These are phyloP conservation scores for Ditylenchus dipsaci DNA, from an alignment of 1,140 invertebrate genomes.

Conservation along the genomic window DNA sequence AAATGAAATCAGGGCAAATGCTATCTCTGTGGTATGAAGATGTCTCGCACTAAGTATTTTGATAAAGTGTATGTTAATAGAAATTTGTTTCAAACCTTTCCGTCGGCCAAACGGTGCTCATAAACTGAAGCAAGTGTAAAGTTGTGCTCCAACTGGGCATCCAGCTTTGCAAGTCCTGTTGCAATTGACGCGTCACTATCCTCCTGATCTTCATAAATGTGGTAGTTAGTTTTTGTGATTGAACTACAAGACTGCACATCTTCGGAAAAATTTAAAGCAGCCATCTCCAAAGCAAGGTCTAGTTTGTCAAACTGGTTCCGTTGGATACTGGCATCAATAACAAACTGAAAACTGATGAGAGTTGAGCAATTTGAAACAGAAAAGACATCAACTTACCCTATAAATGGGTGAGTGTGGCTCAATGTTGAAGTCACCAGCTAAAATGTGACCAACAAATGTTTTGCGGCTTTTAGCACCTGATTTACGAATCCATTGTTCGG, in stretches of 20 bases:
- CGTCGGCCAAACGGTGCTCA: slow-evolving; percentile 11
- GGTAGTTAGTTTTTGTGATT: not conserved
- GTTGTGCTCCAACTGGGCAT: not conserved
- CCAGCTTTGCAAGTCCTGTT: no score
- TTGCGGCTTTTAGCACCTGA: not conserved
- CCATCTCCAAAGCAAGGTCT: not conserved
- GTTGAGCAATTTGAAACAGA: not conserved
- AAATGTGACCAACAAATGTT: slow-evolving; percentile 22
- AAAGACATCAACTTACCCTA: not conserved
- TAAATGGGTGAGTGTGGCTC: slow-evolving; percentile 12
- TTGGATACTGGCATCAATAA: slow-evolving; percentile 6
- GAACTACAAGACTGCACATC: not conserved
- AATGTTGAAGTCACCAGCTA: slow-evolving; percentile 25
- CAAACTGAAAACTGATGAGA: not conserved
- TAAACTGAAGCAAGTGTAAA: slow-evolving; percentile 24
- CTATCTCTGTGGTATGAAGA: slow-evolving; percentile 12
- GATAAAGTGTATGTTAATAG: not conserved
- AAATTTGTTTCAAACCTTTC: slow-evolving; percentile 1
- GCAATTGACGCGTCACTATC: no score
- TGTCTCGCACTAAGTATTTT: slow-evolving; percentile 6
- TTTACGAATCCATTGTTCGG: not conserved
- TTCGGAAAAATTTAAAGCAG: not conserved
- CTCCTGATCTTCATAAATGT: no score
- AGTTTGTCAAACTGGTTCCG: not conserved
- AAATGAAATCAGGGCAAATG: slow-evolving; percentile 20